These are phyloP conservation scores for Tauraco hartlaubi DNA, from an alignment of 2,797 vertebrate genomes.

Conservation along the genomic window DNA sequence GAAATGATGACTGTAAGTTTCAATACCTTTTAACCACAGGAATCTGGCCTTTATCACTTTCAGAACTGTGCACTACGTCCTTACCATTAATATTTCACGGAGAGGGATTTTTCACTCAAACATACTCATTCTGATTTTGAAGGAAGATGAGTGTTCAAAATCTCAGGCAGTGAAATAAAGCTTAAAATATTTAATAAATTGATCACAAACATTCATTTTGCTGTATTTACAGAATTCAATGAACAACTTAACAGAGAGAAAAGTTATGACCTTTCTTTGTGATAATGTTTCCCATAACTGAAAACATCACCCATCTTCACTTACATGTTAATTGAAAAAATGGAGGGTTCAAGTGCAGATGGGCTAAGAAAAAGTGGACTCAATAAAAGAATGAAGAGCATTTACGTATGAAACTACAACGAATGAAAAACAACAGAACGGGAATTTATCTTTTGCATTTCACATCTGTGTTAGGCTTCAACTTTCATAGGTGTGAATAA, in stretches of 20 bases:
- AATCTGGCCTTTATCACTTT: conserved; percentile 16
- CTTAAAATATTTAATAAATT: conserved; percentile 49
- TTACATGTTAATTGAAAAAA: conserved; percentile 47
- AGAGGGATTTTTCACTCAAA: conserved; percentile 46
- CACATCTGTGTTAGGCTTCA: not conserved
- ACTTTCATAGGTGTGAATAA: not conserved
- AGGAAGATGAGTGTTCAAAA: conserved; percentile 10
- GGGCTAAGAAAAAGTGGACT: conserved; percentile 1
- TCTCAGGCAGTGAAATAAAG: conserved; percentile 33
- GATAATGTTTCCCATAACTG: not conserved
- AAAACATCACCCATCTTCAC: conserved; percentile 27
- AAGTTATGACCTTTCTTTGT: conserved; percentile 28
- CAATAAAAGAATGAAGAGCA: not conserved
- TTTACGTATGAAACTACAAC: not conserved
- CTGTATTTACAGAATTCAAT: conserved; percentile 22
- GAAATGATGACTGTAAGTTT: conserved; percentile 19
- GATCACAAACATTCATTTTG: conserved; percentile 12
- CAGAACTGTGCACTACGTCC: not conserved
- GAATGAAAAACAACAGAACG: not conserved
- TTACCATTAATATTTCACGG: conserved; percentile 44
- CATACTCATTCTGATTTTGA: conserved; percentile 50
- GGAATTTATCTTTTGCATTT: conserved; percentile 15
- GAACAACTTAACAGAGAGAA: conserved; percentile 11
- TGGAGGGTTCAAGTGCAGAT: not conserved
- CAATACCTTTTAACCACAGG: conserved; percentile 18